Base-by-base conservation (phyloP, 2,797 vertebrate genomes). In the Neosilurus mollespiculum region DNA sequence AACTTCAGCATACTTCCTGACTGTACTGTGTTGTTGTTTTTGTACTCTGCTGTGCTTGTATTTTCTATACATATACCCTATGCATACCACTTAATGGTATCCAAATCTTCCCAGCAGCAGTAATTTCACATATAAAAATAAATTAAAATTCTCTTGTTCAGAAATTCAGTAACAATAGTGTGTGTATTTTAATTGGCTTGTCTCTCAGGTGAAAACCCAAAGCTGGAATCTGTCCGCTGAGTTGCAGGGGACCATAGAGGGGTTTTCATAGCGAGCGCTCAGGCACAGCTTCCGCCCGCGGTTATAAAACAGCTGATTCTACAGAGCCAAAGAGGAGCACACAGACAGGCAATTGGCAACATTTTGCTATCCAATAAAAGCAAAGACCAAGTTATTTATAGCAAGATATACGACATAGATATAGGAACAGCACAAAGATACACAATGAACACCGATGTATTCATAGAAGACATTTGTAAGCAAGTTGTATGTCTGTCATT, bases 251-350 rank as follows among this genome's bases (percentile, higher is more conserved):
- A 90, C 91, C 88, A 99, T 89, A 83, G 91, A 92, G 0, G 97
- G 97, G 90, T 96, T 95, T 56, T 96, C 94, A 66, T 94, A 94
- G 5, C 92, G 95, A 83, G 96, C 96, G 64, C 93, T 97, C 90
- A 99, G 95, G 93, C 98, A 99, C 96, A 95, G 88, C 81, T 92
- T 95, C 84, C 92, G 89, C 58, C 90, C 93, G 80, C 94, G 91
- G 84, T 95, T 95, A 92, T 94, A 96, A 58, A 99, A 85, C 83
- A 96, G 92, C 93, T 96, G 96, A 91, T 97, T 96, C 98, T 99
- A 87, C 71, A 92, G 83, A 81, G 70, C 85, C 66, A 71, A 80
- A 75, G 67, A 89, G 18, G 49, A 70, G 80, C 61, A 83, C 34
- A 67, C 2, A 78, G 59, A 85, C 54, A 66, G 22, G 49, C 4